These are phyloP conservation scores for Hirudinaria manillensis DNA, from an alignment of 2,888 invertebrate species.

Conservation along the genomic window DNA sequence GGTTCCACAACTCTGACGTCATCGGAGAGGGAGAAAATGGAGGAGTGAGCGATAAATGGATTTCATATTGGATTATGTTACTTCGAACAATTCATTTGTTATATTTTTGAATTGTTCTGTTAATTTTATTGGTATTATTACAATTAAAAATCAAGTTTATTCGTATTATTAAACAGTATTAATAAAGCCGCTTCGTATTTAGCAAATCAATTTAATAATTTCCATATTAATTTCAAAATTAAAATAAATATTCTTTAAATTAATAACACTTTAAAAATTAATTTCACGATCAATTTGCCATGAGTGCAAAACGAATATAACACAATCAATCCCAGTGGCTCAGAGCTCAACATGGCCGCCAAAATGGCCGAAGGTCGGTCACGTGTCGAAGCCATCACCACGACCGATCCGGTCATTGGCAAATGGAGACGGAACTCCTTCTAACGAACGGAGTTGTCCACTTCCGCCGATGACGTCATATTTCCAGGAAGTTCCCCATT, in stretches of 20 bases:
- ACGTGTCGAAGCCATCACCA: too few species aligned
- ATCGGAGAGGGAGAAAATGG: conserved; percentile 25
- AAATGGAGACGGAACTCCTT: too few species aligned
- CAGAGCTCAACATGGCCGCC: too few species aligned
- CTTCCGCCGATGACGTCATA: too few species aligned
- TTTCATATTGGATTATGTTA: not conserved
- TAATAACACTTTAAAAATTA: not conserved
- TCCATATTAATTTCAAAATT: not conserved
- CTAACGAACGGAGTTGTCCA: too few species aligned
- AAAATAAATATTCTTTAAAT: not conserved
- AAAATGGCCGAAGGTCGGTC: not conserved
- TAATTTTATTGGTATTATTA: not conserved
- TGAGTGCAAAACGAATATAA: too few species aligned
- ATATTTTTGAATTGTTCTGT: not conserved
- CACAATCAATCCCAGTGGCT: too few species aligned
- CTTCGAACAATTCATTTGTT: not conserved
- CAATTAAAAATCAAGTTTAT: not conserved
- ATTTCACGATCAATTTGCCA: not conserved
- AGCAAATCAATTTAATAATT: too few species aligned
- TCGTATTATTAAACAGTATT: too few species aligned
- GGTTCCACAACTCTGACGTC: conserved; percentile 22
- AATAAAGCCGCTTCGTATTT: too few species aligned
- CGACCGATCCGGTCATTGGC: too few species aligned
- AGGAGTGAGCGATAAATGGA: conserved; percentile 14
- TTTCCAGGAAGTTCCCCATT: too few species aligned